Evolutionary conservation across 2,888 invertebrate genomes (phyloP), one percentile per base, ranked within the genome.

Genomic region (Pristionchus entomophagus): DNA sequence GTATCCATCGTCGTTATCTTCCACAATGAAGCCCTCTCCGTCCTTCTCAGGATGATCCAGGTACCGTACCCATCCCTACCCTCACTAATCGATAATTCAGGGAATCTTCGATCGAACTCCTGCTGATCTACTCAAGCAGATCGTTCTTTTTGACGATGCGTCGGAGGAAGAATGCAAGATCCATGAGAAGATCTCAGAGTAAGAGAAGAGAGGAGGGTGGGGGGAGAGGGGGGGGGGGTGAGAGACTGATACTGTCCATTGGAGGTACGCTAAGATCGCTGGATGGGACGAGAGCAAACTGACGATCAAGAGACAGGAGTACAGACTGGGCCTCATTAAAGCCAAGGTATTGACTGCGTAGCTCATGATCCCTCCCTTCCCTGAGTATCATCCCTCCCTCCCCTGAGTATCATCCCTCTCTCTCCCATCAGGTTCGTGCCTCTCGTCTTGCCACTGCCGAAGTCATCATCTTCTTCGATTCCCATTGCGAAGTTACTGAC

Each of bases 11-110:
- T 99, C 87, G 97, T 99, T 92, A 98, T 99, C 85, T 99, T 99
- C 95, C 98, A 99, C 95, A 99, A 99, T 94, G 99, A 99, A 94
- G 98, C 98, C 0, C 98, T 98, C 97, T 96, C 97, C 59, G 99
- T 99, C 0, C 95, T 99, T 41, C 95, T 99, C 88, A 95, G 99
- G 86, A 93, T 93, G 91, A 87, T 94, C 59, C 92, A 88, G 53
- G 89, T 87, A 45, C 3, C 22, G 19, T 8, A 8, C 73, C 45
- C n/a, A 8, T 62, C 14, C 32, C 17, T 22, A 17, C n/a, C 59
- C 62, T 62, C 19, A 26, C 77, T 41, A n/a, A n/a, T n/a, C n/a
- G n/a, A n/a, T n/a, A n/a, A n/a, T 85, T 83, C 41, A 53, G 88
- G 89, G 90, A 77, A 86, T 90, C 45, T 86, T 90, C 78, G 88